Evolutionary conservation across 2,888 invertebrate species (phyloP).

Genomic region (Gymnosoma rotundatum): DNA sequence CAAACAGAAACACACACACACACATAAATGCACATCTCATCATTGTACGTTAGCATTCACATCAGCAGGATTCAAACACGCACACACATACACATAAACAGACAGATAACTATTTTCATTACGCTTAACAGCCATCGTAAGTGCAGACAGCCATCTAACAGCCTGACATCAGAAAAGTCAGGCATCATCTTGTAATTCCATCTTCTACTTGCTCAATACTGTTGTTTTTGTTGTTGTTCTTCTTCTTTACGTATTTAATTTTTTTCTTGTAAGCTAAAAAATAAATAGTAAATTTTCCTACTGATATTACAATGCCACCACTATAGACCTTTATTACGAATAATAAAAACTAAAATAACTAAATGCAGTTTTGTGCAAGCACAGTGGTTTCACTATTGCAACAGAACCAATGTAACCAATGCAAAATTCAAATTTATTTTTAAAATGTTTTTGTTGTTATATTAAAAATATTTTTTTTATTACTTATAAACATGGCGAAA

Average conservation of each 20-base stretch:
- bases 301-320: slow-evolving; percentile 37
- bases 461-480: too few species aligned
- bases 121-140: slow-evolving; percentile 67
- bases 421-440: background rate
- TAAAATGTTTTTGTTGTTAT: too few species aligned
- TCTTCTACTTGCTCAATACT: slow-evolving; percentile 34
- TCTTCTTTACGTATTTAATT: slow-evolving; percentile 9
- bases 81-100: slow-evolving; percentile 40
- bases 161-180: slow-evolving; percentile 69
- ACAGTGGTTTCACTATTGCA: slow-evolving; percentile 18
- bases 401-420: background rate
- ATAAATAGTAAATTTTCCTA: slow-evolving; percentile 60
- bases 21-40: slow-evolving; percentile 29
- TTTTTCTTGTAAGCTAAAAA: slow-evolving; percentile 50
- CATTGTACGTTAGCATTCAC: slow-evolving; percentile 39
- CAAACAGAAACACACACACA: background rate
- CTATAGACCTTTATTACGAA: slow-evolving; percentile 40
- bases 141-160: slow-evolving; percentile 71
- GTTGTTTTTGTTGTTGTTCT: slow-evolving; percentile 27
- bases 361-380: slow-evolving; percentile 34
- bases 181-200: slow-evolving; percentile 66
- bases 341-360: slow-evolving; percentile 8
- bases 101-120: slow-evolving; percentile 60
- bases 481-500: too few species aligned
- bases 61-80: slow-evolving; percentile 34